Conservation (phyloP, 2,888 invertebrate species). For the Chloromyia formosa region DNA sequence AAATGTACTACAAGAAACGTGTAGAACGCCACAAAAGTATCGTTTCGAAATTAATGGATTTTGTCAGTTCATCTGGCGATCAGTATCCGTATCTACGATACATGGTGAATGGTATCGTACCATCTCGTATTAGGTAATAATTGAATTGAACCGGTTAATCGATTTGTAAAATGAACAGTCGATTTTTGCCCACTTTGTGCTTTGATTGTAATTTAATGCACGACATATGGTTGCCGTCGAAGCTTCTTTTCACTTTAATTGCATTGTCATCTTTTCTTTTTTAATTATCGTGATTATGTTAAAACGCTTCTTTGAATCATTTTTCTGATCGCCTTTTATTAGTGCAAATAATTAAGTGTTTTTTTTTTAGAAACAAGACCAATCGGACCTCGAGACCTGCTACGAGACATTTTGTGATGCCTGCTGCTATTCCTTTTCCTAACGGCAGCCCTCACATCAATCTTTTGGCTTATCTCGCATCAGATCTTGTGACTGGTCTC, state of each 20-base stretch:
- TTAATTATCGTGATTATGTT: too few relatives aligned
- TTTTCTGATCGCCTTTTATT: too few relatives aligned
- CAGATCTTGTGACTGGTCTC: too few relatives aligned
- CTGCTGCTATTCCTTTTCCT: too few relatives aligned
- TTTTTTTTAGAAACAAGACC: too few relatives aligned
- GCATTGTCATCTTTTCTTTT: too few relatives aligned
- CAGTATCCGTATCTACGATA: constrained; percentile 41
- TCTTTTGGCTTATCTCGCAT: too few relatives aligned
- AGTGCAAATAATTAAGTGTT: too few relatives aligned
- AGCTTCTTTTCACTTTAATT: not conserved
- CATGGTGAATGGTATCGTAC: constrained; percentile 44
- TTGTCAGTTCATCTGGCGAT: constrained; percentile 32
- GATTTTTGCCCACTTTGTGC: not conserved
- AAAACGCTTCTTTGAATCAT: too few relatives aligned
- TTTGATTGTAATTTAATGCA: not conserved
- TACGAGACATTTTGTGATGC: too few relatives aligned
- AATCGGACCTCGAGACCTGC: too few relatives aligned
- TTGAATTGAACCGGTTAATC: constrained; percentile 14
- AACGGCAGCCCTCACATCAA: too few relatives aligned
- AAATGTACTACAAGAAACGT: constrained; percentile 39
- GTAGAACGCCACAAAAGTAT: constrained; percentile 38
- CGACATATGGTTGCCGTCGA: not conserved
- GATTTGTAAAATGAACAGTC: not conserved
- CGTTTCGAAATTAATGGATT: constrained; percentile 34
- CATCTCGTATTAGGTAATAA: constrained; percentile 43